phyloP scores from a whole-genome alignment of 2,113 vertebrate species.

The Callionymus lyra region DNA sequence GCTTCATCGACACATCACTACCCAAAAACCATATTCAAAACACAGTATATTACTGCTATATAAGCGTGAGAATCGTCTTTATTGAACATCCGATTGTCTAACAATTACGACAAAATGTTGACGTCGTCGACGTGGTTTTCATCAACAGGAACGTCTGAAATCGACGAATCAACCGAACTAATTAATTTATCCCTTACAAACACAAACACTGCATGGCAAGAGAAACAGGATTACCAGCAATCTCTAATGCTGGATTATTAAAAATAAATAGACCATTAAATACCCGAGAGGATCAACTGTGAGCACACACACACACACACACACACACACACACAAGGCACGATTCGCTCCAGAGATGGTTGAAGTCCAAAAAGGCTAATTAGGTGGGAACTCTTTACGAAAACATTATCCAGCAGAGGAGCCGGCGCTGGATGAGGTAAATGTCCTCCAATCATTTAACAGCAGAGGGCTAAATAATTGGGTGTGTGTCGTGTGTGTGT shows the following conservation, averaged over 20 bases:
- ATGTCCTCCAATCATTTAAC: constrained; percentile 43
- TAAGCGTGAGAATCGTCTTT: too few relatives aligned
- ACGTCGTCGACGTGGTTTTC: too few relatives aligned
- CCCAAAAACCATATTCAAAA: too few relatives aligned
- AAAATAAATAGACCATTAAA: constrained; percentile 43
- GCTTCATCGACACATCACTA: too few relatives aligned
- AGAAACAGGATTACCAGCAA: constrained; percentile 28
- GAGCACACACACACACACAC: constrained; percentile 13
- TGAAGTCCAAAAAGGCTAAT: constrained; percentile 43
- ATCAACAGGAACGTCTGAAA: too few relatives aligned
- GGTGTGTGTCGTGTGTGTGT: neutral
- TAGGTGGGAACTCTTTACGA: constrained; percentile 37
- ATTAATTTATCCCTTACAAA: constrained; percentile 14
- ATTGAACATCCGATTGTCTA: too few relatives aligned
- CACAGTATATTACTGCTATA: too few relatives aligned
- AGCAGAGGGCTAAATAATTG: constrained; percentile 26
- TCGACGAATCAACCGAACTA: constrained; percentile 7
- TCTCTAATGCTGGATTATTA: constrained; percentile 36
- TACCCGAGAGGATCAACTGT: constrained; percentile 26
- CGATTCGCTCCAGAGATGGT: constrained; percentile 15
- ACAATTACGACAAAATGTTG: too few relatives aligned
- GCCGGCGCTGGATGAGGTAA: constrained; percentile 22
- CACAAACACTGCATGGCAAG: constrained; percentile 10
- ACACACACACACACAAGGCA: constrained; percentile 22
- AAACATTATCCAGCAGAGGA: constrained; percentile 33